A percentile compares a stretch with the other conserved stretches of the same genome.
Conservation (phyloP, 2,113 vertebrate species). For the Lichenostomus cassidix region DNA sequence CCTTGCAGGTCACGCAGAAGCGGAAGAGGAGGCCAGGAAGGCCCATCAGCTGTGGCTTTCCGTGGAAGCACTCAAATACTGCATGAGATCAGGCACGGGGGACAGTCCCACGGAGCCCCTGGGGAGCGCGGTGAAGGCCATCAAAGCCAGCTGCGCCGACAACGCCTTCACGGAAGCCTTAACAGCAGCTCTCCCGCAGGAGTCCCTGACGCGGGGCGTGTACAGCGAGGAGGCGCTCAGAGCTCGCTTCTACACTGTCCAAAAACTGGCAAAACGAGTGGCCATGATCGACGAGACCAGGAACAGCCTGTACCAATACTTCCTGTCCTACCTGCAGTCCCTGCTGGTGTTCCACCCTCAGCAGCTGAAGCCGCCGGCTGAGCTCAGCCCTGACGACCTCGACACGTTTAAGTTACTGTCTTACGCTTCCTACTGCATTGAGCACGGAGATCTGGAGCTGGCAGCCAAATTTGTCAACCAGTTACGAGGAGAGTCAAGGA, state of each 20-base stretch:
- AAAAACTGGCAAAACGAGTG: conserved; percentile 85
- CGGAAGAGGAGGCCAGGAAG: conserved; percentile 90
- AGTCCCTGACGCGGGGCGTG: conserved; percentile 86
- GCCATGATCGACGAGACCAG: conserved; percentile 91
- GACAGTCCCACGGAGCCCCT: conserved; percentile 82
- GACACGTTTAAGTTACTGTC: conserved; percentile 91
- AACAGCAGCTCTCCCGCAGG: conserved; percentile 80
- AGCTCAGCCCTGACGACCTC: conserved; percentile 81
- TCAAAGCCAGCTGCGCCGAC: conserved; percentile 78
- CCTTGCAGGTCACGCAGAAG: conserved; percentile 83
- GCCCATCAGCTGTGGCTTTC: conserved; percentile 97
- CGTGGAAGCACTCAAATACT: conserved; percentile 86
- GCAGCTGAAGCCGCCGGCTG: conserved; percentile 81
- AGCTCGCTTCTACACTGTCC: conserved; percentile 83
- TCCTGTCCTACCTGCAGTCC: conserved; percentile 94
- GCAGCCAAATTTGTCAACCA: conserved; percentile 96
- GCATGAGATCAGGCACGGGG: conserved; percentile 78
- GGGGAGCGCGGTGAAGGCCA: conserved; percentile 77
- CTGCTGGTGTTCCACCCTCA: conserved; percentile 83
- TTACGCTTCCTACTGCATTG: conserved; percentile 91
- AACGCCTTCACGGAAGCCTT: conserved; percentile 86
- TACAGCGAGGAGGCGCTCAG: conserved; percentile 92
- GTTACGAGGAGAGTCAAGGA: conserved; percentile 86
- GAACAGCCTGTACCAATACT: conserved; percentile 96
- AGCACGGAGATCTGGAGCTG: conserved; percentile 92